phyloP scores from a whole-genome alignment of 2,888 invertebrate species.

The Stramonita haemastoma region DNA sequence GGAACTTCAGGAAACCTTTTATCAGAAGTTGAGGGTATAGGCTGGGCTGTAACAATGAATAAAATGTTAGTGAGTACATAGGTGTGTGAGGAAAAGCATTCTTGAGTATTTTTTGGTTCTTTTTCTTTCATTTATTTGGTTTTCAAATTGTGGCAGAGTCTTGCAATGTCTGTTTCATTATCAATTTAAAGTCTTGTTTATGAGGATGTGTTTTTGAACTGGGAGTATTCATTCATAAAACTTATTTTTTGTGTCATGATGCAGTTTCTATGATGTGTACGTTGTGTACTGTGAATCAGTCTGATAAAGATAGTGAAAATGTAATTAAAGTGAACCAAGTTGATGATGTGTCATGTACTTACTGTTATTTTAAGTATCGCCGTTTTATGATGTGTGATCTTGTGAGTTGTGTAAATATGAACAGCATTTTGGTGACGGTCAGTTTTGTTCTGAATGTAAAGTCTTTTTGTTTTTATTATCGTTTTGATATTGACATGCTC shows the following conservation, averaged over 20 bases:
- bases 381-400: constrained; percentile 5
- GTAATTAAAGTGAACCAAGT: not conserved
- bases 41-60: too few species aligned
- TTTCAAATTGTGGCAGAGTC: too few species aligned
- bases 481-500: not conserved
- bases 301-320: not conserved
- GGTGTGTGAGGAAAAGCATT: too few species aligned
- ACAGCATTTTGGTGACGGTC: constrained; percentile 29
- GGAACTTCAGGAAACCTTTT: too few species aligned
- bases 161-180: too few species aligned
- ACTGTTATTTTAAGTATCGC: constrained; percentile 24
- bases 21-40: too few species aligned
- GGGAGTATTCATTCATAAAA: too few species aligned
- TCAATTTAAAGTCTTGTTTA: too few species aligned
- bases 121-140: too few species aligned
- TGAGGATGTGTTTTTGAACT: too few species aligned
- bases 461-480: not conserved
- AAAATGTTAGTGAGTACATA: too few species aligned
- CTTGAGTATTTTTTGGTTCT: too few species aligned
- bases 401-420: not conserved
- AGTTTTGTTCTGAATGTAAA: not conserved
- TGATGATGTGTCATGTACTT: constrained; percentile 19
- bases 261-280: not conserved
- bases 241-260: not conserved
- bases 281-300: not conserved